Evolutionary conservation across 1,140 invertebrate species (phyloP).

Genomic region (Rhagoletis pomonella): DNA sequence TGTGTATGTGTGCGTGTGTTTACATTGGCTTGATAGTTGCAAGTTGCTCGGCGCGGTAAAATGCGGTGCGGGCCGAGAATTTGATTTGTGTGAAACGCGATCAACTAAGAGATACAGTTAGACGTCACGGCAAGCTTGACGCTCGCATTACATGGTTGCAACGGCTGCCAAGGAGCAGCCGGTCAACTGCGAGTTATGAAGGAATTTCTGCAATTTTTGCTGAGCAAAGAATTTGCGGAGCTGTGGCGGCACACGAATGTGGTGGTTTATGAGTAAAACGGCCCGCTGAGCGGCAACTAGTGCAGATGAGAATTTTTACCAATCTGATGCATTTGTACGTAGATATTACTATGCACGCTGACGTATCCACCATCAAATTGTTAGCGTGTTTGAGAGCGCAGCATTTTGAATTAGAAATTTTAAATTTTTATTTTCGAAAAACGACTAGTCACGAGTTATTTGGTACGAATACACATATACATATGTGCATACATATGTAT

Average conservation of each 20-base stretch:
- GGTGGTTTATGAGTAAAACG: too few relatives aligned
- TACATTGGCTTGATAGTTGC: not conserved
- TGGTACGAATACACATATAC: not conserved
- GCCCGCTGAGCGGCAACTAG: too few relatives aligned
- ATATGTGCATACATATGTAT: not conserved
- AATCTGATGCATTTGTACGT: too few relatives aligned
- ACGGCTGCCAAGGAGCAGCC: conserved; percentile 9
- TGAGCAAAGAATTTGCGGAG: not conserved
- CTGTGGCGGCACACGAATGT: not conserved
- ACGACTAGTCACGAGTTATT: conserved; percentile 1
- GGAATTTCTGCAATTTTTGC: conserved; percentile 22
- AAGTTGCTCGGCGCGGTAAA: not conserved
- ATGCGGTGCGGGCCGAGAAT: not conserved
- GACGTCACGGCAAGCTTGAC: conserved; percentile 22
- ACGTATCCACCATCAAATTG: not conserved
- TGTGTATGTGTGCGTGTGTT: not conserved
- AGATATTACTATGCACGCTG: not conserved
- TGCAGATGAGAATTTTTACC: not conserved
- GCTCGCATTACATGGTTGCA: conserved; percentile 37
- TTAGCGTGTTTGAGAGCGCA: not conserved
- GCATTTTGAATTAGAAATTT: not conserved
- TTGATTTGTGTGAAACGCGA: not conserved
- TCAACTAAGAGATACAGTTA: not conserved
- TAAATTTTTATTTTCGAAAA: not conserved
- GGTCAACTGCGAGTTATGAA: conserved; percentile 35